Base-by-base conservation (phyloP, 1,140 invertebrate genomes). In the Lepidurus couesii region DNA sequence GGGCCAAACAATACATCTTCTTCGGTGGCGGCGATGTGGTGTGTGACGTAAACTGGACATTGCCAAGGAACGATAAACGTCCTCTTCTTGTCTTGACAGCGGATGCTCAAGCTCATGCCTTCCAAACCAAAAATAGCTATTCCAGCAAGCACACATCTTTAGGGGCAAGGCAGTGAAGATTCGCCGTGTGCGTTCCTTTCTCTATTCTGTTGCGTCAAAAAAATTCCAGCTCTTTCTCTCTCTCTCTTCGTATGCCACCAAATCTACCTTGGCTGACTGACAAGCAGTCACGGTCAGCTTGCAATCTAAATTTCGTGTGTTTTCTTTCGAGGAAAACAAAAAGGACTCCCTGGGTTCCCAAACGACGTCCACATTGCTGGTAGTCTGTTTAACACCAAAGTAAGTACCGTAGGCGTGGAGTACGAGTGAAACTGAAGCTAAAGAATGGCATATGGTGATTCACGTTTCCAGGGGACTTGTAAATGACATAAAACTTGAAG, bases 211-310 rank as follows among this genome's bases (percentile, higher is more conserved):
- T 34, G 34, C 34, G 34, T 34, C 2, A 34, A 34, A 34, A 34
- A 34, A 34, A 34, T 34, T 2, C n/a, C n/a, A 9, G 6, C 16
- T 16, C 16, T 47, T 16, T 65, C 53, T 65, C 16, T 65, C 53
- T 21, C 53, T 65, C 53, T 65, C 21, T 21, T 65, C 13, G 53
- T 65, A 65, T 65, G 53, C 53, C 13, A 65, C 53, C 53, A 65
- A 65, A 65, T 65, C 53, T 65, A 65, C 53, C 53, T 65, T 65
- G 53, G 53, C 53, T 65, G 53, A 65, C 53, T 65, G 53, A 65
- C 53, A 65, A 65, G 53, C 53, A 65, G 53, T 16, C 53, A 65
- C 21, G 53, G 53, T 65, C 53, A 65, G 53, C 53, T 65, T 21
- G 53, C 53, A 65, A 65, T 65, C 53, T 65, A 65, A 65, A 65